Base-by-base conservation (phyloP, 2,888 invertebrate species). In the Nudaria mundana region DNA sequence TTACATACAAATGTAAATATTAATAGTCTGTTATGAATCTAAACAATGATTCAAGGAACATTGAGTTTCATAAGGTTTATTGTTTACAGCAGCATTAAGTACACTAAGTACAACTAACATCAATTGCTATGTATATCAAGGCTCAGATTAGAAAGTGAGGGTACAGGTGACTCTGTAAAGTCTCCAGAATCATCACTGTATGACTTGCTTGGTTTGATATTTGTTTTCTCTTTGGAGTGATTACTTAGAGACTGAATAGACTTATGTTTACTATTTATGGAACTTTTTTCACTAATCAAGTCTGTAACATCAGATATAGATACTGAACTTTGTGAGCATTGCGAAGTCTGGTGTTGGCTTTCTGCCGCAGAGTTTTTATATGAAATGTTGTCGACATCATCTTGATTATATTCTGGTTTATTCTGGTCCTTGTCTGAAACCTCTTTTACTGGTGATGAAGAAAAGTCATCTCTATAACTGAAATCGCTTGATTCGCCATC, bases 291-390 rank as follows among this genome's bases (percentile, higher is more conserved):
- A 76, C 83, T 86, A 14, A 88, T 72, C 37, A 88, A 68, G 61
- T 88, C 87, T 18, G 82, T 81, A 34, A 87, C 83, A 69, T 88
- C 87, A 11, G 87, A 87, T 60, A 85, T 61, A 13, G 88, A 88
- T 11, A 86, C 63, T 3, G 88, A 87, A 49, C 85, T 86, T 30
- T 69, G 75, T 14, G 83, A 78, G 30, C 74, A 80, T 32, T 72
- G 68, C 5, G 85, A 84, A 25, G 68, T 74, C 37, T 75, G 74
- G 40, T 67, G 74, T 7, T 68, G 73, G 50, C 71, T 78, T 38
- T 71, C 70, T 36, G 50, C 20, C 3, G 60, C 63, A 5, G 55
- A 55, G 43, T 49, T 63, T 45, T 69, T 74, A 28, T 61, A 66
- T 12, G 40, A 36, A 50, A 66, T 71, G 25, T 63, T 58, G 10